phyloP scores from a whole-genome alignment of 2,888 invertebrate species.

The Drosophila silvestris region DNA sequence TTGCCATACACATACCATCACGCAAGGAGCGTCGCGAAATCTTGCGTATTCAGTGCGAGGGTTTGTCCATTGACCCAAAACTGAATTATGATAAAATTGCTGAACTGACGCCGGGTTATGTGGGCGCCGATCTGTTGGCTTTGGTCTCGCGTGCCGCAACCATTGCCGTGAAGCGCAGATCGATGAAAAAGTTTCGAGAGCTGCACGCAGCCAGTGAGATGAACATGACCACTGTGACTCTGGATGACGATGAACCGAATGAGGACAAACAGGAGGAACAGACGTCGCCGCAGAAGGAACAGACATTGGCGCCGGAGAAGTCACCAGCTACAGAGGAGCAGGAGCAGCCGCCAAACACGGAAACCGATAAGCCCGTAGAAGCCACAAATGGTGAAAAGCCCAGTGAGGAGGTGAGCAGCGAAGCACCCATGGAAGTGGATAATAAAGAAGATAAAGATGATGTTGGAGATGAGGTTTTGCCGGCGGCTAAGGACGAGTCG shows the following conservation, averaged over 20 bases:
- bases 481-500: neutral
- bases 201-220: constrained; percentile 77
- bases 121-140: constrained; percentile 96
- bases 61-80: constrained; percentile 89
- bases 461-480: neutral
- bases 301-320: constrained; percentile 7
- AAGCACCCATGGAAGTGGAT: constrained; percentile 79
- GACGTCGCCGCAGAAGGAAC: neutral
- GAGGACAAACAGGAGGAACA: constrained; percentile 51
- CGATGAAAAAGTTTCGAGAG: constrained; percentile 80
- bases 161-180: constrained; percentile 91
- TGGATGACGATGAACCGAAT: constrained; percentile 79
- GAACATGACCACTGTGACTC: constrained; percentile 83
- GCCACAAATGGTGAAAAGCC: constrained; percentile 39
- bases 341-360: neutral
- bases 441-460: constrained; percentile 81
- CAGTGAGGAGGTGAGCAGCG: neutral
- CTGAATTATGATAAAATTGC: constrained; percentile 92
- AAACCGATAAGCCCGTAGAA: neutral
- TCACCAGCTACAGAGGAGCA: constrained; percentile 9
- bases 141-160: constrained; percentile 95
- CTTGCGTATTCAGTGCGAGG: constrained; percentile 89
- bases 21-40: constrained; percentile 93
- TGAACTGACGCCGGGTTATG: constrained; percentile 96
- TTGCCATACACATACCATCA: constrained; percentile 97